A percentile compares a stretch with the other conserved stretches of the same genome.
These are phyloP conservation scores for Semotilus atromaculatus DNA, from an alignment of 2,797 vertebrate species.

Conservation along the genomic window DNA sequence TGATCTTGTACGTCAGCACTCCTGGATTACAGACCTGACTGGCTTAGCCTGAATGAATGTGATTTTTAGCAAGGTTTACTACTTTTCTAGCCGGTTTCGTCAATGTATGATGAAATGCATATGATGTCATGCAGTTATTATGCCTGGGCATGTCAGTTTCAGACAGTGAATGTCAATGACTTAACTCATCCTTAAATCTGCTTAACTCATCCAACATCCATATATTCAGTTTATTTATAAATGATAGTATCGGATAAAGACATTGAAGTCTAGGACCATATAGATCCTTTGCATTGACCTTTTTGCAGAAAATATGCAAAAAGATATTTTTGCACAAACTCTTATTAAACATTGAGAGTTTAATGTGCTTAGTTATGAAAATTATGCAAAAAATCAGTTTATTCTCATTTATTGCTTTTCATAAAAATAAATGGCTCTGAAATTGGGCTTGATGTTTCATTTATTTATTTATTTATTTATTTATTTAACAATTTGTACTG, in stretches of 20 bases:
- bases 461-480: neutral
- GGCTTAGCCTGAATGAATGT: neutral
- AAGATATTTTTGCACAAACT: neutral
- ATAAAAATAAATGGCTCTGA: neutral
- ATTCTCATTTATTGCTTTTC: neutral
- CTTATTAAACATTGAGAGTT: neutral
- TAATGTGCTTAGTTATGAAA: neutral
- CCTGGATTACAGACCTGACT: neutral
- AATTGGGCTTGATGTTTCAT: neutral
- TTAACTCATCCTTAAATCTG: too few species aligned
- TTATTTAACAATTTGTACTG: too few species aligned
- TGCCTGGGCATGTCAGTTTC: neutral
- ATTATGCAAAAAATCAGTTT: neutral
- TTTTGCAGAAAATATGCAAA: neutral
- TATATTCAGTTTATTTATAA: neutral
- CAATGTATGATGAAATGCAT: neutral
- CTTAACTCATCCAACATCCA: neutral
- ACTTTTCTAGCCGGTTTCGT: neutral
- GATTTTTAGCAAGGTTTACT: conserved; percentile 8
- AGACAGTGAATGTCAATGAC: neutral
- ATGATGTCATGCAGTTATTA: conserved; percentile 13
- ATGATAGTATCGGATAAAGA: neutral
- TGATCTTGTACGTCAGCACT: conserved; percentile 32
- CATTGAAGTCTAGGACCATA: neutral
- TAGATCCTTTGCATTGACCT: neutral